These are phyloP conservation scores for Monopterus albus DNA, from an alignment of 2,113 vertebrate species.

Conservation along the genomic window DNA sequence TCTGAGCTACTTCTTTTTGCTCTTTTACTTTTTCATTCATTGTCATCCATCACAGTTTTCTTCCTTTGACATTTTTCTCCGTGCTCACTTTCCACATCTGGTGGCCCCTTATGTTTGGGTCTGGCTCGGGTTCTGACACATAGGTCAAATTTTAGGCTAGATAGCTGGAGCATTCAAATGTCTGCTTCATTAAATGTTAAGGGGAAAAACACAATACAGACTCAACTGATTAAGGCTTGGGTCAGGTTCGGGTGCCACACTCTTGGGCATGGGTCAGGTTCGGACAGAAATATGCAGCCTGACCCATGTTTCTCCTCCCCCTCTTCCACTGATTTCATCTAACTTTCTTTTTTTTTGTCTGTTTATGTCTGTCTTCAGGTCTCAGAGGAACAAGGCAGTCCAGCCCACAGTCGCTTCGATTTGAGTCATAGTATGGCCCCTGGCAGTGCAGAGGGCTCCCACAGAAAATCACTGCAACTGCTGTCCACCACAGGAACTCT, in stretches of 20 bases:
- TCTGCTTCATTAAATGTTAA: too few species aligned
- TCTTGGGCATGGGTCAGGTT: too few species aligned
- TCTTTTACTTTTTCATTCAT: not conserved
- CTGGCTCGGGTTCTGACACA: too few species aligned
- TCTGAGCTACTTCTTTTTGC: not conserved
- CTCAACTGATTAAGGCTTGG: too few species aligned
- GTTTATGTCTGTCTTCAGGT: conserved; percentile 74
- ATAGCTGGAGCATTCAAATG: too few species aligned
- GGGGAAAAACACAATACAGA: too few species aligned
- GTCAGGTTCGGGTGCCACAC: too few species aligned
- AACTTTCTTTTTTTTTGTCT: not conserved
- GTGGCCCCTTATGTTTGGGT: too few species aligned
- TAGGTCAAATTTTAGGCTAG: too few species aligned
- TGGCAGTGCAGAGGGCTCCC: conserved; percentile 80
- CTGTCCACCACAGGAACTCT: conserved; percentile 14
- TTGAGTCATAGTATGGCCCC: conserved; percentile 71
- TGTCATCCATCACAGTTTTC: not conserved
- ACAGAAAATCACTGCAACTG: conserved; percentile 71
- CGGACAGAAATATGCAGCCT: too few species aligned
- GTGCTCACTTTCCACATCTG: not conserved
- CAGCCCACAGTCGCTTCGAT: conserved; percentile 82
- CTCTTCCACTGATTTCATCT: not conserved
- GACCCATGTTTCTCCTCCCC: too few species aligned
- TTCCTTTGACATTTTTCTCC: not conserved
- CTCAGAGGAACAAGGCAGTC: conserved; percentile 80